Base-by-base conservation (phyloP, 2,888 invertebrate genomes). In the Lissocephala sabroskyi region DNA sequence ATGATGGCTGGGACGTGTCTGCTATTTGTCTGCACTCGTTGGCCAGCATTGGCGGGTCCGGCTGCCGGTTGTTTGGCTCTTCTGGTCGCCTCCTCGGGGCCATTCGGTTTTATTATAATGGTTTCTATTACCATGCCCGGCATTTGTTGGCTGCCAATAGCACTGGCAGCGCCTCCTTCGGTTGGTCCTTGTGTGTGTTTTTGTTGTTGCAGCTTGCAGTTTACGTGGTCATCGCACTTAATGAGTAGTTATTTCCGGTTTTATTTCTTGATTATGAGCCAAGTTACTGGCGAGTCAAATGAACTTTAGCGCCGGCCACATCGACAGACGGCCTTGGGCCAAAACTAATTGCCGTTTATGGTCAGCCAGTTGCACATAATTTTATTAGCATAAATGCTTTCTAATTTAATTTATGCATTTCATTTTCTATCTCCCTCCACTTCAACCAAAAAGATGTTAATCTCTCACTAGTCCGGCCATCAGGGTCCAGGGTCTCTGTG, bases 51-150 rank as follows among this genome's bases (percentile, higher is more conserved):
- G 32, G 11, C 6, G 16, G n/a, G n/a, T n/a, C 10, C 56, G 53
- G 58, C 44, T 56, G 67, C 14, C 5, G 16, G 9, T 60, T 62
- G 52, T 35, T 39, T n/a, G 4, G n/a, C 19, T 39, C 23, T 23
- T 39, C 19, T 39, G 19, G 23, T 58, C 57, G 55, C 59, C 63
- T 63, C 67, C 67, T 75, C 41, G 56, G 63, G 55, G 46, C 58
- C 76, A 71, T 71, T 71, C 68, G 51, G 73, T 71, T 71, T 71
- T 71, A 71, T 71, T 71, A 73, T 71, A 73, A 71, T 76, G 71
- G 68, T 76, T 71, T 71, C 76, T 73, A 76, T 76, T 76, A 64
- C 76, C 73, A 48, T 64, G 56, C 56, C 49, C 23, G 30, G 26
- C 46, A 52, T 47, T 49, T n/a, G n/a, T n/a, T 35, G 44, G 14